Conservation (phyloP, 2,797 vertebrate species). For the Dicrostonyx torquatus region DNA sequence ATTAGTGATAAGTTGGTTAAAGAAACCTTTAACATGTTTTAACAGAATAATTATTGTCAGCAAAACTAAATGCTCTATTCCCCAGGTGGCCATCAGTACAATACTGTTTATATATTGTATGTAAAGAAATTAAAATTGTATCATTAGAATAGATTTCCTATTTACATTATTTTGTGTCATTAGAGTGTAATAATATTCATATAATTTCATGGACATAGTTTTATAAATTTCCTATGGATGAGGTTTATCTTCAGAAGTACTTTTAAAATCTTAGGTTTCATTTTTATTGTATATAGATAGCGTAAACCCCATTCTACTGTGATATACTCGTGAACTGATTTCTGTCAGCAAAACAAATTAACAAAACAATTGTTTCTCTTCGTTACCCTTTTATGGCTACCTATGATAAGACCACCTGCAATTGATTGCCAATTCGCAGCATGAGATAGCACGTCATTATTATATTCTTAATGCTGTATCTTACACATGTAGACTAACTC, state of each 20-base stretch:
- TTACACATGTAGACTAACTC: not conserved
- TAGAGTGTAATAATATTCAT: conserved; percentile 33
- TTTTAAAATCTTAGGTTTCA: not conserved
- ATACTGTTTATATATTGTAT: not conserved
- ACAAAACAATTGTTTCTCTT: not conserved
- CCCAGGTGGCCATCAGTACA: not conserved
- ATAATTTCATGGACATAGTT: not conserved
- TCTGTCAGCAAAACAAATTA: not conserved
- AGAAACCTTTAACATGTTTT: not conserved
- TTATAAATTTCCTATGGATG: not conserved
- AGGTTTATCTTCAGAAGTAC: not conserved
- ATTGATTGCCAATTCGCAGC: not conserved
- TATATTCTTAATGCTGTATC: not conserved
- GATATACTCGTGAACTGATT: not conserved
- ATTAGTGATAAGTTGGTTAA: not conserved
- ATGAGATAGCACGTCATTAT: no score
- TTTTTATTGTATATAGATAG: not conserved
- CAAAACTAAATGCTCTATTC: conserved; percentile 2
- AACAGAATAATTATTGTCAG: not conserved
- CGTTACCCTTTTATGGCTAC: not conserved
- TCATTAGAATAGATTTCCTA: not conserved
- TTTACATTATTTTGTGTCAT: not conserved
- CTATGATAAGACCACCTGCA: not conserved
- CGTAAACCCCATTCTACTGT: not conserved
- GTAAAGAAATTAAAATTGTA: not conserved